These are phyloP conservation scores for Gymnothorax javanicus DNA, from an alignment of 2,797 vertebrate species.

Conservation along the genomic window DNA sequence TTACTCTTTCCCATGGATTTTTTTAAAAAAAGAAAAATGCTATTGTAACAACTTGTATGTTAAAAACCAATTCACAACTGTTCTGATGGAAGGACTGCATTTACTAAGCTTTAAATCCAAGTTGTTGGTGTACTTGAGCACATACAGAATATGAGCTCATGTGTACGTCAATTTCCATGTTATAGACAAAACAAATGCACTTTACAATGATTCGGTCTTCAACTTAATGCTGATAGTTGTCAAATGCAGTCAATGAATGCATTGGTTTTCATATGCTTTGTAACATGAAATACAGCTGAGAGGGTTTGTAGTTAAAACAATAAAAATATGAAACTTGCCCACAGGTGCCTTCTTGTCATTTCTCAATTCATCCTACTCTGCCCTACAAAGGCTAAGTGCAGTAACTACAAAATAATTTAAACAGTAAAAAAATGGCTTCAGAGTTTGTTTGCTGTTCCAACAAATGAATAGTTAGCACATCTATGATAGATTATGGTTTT, in stretches of 20 bases:
- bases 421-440: too few species aligned
- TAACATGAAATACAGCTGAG: slow-evolving; percentile 34
- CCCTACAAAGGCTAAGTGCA: too few species aligned
- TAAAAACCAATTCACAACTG: slow-evolving; percentile 21
- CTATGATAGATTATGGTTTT: too few species aligned
- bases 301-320: slow-evolving; percentile 35
- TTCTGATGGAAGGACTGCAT: slow-evolving; percentile 25
- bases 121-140: slow-evolving; percentile 20
- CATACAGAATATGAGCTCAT: slow-evolving; percentile 25
- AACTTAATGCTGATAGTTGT: slow-evolving; percentile 35
- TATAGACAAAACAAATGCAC: slow-evolving; percentile 27
- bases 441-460: too few species aligned
- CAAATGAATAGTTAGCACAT: too few species aligned
- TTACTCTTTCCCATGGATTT: slow-evolving; percentile 25
- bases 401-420: too few species aligned
- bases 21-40: slow-evolving; percentile 1
- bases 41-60: slow-evolving; percentile 29
- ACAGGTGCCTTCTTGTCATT: neutral
- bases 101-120: slow-evolving; percentile 19
- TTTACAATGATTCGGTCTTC: slow-evolving; percentile 28
- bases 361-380: neutral
- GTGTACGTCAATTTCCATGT: slow-evolving; percentile 32
- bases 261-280: slow-evolving; percentile 42
- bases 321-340: slow-evolving; percentile 36
- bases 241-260: slow-evolving; percentile 33